These are phyloP conservation scores for Pollenia amentaria DNA, from an alignment of 2,888 invertebrate species.

Conservation along the genomic window DNA sequence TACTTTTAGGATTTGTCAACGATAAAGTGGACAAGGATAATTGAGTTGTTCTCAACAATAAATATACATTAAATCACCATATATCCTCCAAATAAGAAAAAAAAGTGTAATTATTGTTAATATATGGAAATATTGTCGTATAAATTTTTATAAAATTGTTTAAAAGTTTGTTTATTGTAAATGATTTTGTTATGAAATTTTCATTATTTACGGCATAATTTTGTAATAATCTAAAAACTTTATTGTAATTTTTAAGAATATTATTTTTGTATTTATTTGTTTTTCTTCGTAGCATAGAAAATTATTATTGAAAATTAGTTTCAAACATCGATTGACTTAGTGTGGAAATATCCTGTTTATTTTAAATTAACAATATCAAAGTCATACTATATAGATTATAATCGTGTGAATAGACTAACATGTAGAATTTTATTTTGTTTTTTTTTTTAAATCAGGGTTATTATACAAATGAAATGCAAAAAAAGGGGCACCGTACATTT, in stretches of 20 bases:
- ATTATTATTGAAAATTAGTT: slow-evolving; percentile 33
- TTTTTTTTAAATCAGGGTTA: slow-evolving; percentile 53
- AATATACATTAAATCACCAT: slow-evolving; percentile 44
- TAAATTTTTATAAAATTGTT: not conserved
- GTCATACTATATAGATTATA: slow-evolving; percentile 47
- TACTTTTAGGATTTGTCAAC: slow-evolving; percentile 2
- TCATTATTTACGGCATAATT: not conserved
- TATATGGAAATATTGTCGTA: too few species aligned
- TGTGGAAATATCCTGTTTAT: slow-evolving; percentile 50
- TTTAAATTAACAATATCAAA: slow-evolving; percentile 32
- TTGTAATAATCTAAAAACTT: not conserved
- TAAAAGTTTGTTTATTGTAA: not conserved
- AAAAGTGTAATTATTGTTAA: not conserved
- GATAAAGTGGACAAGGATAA: slow-evolving; percentile 43
- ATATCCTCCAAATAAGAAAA: slow-evolving; percentile 5
- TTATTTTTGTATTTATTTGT: slow-evolving; percentile 20
- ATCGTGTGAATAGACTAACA: slow-evolving; percentile 55
- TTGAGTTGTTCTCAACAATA: slow-evolving; percentile 47
- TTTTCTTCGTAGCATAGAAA: not conserved
- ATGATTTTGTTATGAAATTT: not conserved
- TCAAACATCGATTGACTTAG: slow-evolving; percentile 39
- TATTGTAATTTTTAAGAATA: slow-evolving; percentile 26
- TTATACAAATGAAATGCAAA: slow-evolving; percentile 16
- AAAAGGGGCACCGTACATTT: too few species aligned
- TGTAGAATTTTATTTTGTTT: too few species aligned